Evolutionary conservation across 92 coral and sea anemone species (phyloP).

Genomic region (Phenganax marumi): DNA sequence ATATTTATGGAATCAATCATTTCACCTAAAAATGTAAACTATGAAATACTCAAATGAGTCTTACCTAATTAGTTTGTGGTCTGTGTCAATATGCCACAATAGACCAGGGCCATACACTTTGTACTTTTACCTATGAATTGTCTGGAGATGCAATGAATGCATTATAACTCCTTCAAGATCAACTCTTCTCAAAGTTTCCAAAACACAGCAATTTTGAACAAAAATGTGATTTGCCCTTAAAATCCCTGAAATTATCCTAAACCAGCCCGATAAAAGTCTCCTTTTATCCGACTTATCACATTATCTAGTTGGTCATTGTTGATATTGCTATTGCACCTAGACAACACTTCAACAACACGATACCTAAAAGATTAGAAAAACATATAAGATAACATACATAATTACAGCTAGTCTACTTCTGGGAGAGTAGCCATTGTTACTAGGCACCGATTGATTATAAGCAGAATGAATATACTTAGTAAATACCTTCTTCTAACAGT

Average conservation of each 20-base stretch:
- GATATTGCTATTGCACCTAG: neutral
- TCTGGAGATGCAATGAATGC: neutral
- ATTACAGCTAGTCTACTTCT: too few species aligned
- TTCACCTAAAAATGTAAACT: too few species aligned
- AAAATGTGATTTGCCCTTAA: neutral
- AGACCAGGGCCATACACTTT: slow-evolving; percentile 6
- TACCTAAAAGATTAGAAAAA: too few species aligned
- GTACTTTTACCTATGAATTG: slow-evolving; percentile 7
- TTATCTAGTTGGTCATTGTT: slow-evolving; percentile 1
- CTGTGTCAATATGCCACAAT: slow-evolving; percentile 2
- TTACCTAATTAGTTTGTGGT: neutral
- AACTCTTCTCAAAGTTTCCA: slow-evolving; percentile 12
- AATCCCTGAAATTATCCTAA: neutral
- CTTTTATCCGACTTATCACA: neutral
- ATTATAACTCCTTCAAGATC: slow-evolving; percentile 13
- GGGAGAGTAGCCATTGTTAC: too few species aligned
- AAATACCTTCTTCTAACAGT: slow-evolving; percentile 29
- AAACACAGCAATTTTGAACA: neutral
- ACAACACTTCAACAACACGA: slow-evolving; percentile 2
- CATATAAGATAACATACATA: too few species aligned
- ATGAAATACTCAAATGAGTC: slow-evolving; percentile 9
- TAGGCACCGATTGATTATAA: too few species aligned
- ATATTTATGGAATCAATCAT: too few species aligned
- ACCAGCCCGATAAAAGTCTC: slow-evolving; percentile 1
- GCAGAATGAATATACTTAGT: too few species aligned